Percentiles rank a stretch among this genome's conserved stretches.
phyloP scores from a whole-genome alignment of 2,113 vertebrate species.

The Hypocryptadius cinnamomeus region DNA sequence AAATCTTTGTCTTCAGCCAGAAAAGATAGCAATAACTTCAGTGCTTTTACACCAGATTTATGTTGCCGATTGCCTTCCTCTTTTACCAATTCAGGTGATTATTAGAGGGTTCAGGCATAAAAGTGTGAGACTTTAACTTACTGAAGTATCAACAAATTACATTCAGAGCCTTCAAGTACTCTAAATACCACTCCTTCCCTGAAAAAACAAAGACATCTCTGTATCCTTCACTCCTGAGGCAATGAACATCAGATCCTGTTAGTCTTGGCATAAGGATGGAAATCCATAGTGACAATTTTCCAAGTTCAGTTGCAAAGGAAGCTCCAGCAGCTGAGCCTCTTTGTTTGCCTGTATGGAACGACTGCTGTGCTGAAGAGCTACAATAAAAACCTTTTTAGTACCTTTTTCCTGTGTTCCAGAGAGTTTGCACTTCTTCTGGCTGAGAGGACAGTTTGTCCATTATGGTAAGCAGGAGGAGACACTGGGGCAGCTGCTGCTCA shows the following conservation, averaged over 20 bases:
- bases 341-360: background rate
- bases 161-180: background rate
- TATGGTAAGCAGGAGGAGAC: conserved; percentile 77
- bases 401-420: conserved; percentile 79
- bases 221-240: background rate
- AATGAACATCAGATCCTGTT: background rate
- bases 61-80: background rate
- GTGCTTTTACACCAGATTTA: background rate
- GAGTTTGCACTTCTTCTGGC: conserved; percentile 74
- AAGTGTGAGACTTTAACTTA: background rate
- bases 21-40: background rate
- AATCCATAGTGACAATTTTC: background rate
- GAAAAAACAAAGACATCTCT: background rate
- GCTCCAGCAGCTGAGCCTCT: background rate
- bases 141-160: background rate
- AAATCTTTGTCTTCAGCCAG: background rate
- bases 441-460: conserved; percentile 79
- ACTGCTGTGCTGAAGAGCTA: background rate
- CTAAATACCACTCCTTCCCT: background rate
- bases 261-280: background rate
- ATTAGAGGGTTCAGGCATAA: background rate
- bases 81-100: background rate
- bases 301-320: background rate
- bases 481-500: conserved; percentile 82
- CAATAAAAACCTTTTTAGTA: conserved; percentile 66